A percentile compares a stretch with the other conserved stretches of the same genome.
Evolutionary conservation across 2,888 invertebrate species (phyloP).

Genomic region (Drosophila niveifrons): DNA sequence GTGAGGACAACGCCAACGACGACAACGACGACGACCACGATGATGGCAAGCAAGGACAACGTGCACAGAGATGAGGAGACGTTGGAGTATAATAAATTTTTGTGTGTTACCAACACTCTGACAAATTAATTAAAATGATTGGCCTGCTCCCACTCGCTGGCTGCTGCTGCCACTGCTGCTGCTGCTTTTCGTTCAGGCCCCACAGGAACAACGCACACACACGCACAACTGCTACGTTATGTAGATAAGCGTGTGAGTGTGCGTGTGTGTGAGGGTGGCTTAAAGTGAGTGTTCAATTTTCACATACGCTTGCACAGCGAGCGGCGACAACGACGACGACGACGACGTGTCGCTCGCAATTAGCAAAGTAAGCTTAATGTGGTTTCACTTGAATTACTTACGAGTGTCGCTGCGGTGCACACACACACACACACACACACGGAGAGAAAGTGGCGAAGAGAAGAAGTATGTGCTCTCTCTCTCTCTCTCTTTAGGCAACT

Average conservation of each 20-base stretch:
- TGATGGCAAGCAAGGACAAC: slow-evolving; percentile 6
- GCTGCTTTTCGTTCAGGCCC: slow-evolving; percentile 21
- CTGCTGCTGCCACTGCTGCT: not conserved
- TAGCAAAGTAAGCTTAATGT: slow-evolving; percentile 84
- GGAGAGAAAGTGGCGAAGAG: not conserved
- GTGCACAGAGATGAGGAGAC: slow-evolving; percentile 35
- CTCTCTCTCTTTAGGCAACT: not conserved
- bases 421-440: slow-evolving; percentile 1
- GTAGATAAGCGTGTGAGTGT: slow-evolving; percentile 62
- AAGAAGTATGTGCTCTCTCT: not conserved
- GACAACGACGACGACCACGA: slow-evolving; percentile 18
- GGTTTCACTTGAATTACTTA: slow-evolving; percentile 82
- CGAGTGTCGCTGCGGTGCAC: slow-evolving; percentile 66
- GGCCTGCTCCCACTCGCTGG: slow-evolving; percentile 62
- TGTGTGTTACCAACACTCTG: slow-evolving; percentile 81
- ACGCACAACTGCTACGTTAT: slow-evolving; percentile 57
- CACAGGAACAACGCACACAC: slow-evolving; percentile 31
- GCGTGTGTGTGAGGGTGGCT: slow-evolving; percentile 7
- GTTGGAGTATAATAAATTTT: slow-evolving; percentile 78
- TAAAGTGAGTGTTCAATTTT: slow-evolving; percentile 7
- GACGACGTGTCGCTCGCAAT: slow-evolving; percentile 82
- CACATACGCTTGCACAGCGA: slow-evolving; percentile 9
- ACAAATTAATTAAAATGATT: slow-evolving; percentile 84
- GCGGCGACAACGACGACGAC: slow-evolving; percentile 29
- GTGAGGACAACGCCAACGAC: slow-evolving; percentile 30